These are phyloP conservation scores for Sapajus apella DNA, from an alignment of 2,113 vertebrate genomes.

Conservation along the genomic window DNA sequence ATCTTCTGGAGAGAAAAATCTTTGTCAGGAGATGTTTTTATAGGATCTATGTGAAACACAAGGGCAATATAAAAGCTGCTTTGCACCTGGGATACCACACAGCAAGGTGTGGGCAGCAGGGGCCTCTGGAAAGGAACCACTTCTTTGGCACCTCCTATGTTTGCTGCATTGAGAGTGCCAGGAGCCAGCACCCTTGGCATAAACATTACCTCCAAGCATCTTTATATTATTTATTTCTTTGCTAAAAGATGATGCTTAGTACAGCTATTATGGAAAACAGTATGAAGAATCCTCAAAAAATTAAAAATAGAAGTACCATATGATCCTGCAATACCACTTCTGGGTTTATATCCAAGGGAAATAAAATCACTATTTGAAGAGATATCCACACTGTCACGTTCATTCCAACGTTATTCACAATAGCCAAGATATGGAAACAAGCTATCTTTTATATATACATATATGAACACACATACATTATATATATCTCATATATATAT, in stretches of 20 bases:
- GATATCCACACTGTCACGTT: neutral
- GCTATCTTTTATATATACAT: neutral
- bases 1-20: neutral
- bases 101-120: no score
- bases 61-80: neutral
- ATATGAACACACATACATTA: neutral
- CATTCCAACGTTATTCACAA: neutral
- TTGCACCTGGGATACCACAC: no score
- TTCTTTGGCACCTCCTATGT: no score
- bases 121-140: rapidly evolving
- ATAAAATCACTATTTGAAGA: neutral
- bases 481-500: neutral
- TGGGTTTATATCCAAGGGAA: neutral
- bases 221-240: neutral
- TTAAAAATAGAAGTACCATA: neutral
- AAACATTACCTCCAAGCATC: neutral
- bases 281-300: neutral
- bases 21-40: neutral
- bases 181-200: neutral
- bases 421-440: neutral
- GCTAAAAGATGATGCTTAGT: neutral
- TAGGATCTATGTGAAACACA: neutral
- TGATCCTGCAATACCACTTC: neutral
- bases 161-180: neutral
- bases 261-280: neutral